Evolutionary conservation across 2,797 vertebrate genomes (phyloP).

Genomic region (Phoebastria nigripes): DNA sequence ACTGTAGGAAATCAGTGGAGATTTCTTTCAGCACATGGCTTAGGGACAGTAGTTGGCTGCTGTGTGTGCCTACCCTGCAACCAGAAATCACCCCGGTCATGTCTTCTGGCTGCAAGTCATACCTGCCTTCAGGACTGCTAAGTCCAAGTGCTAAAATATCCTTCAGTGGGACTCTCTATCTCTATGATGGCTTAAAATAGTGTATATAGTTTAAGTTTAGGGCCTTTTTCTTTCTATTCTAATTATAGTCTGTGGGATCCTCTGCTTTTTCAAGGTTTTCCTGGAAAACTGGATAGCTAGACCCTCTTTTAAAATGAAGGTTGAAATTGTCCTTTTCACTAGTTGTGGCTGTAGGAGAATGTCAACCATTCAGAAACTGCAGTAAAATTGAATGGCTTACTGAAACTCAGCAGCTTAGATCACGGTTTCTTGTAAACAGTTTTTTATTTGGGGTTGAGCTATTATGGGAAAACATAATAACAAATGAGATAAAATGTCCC

Average conservation of each 20-base stretch:
- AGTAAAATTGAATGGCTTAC: neutral
- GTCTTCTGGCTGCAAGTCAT: neutral
- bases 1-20: neutral
- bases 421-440: neutral
- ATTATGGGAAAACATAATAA: neutral
- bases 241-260: neutral
- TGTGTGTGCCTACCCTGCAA: accelerated
- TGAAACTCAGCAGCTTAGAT: neutral
- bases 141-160: neutral
- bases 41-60: neutral
- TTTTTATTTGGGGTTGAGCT: neutral
- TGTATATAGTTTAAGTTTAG: neutral
- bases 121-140: neutral
- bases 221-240: neutral
- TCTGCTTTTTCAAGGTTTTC: neutral
- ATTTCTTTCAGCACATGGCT: neutral
- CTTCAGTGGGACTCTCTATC: neutral
- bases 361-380: neutral
- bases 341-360: neutral
- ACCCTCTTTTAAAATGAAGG: neutral
- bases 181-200: neutral
- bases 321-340: neutral
- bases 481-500: neutral
- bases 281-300: neutral
- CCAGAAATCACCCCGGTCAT: neutral